Conservation (phyloP, 2,113 vertebrate genomes). For the Antigone vipio region DNA sequence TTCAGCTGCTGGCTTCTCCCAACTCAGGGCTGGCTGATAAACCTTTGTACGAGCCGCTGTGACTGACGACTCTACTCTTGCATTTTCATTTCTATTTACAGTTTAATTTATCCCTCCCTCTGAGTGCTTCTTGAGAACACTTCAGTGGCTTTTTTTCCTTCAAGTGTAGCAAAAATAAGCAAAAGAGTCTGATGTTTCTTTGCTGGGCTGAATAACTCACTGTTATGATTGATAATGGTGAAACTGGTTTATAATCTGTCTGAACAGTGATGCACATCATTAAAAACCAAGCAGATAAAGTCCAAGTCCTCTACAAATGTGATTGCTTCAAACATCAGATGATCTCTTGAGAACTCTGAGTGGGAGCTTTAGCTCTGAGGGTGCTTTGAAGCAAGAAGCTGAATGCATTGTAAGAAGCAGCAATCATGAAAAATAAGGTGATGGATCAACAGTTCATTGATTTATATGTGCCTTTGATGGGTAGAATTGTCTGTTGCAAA, state of each 20-base stretch:
- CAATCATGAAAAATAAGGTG: background rate
- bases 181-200: slow-evolving; percentile 28
- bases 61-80: background rate
- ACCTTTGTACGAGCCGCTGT: background rate
- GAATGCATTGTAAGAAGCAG: background rate
- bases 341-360: background rate
- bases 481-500: background rate
- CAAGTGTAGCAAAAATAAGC: slow-evolving; percentile 55
- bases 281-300: slow-evolving; percentile 7
- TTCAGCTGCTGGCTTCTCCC: background rate
- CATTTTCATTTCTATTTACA: slow-evolving; percentile 50
- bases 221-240: slow-evolving; percentile 45
- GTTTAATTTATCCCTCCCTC: slow-evolving; percentile 41
- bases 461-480: background rate
- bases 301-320: background rate
- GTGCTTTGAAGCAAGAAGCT: background rate
- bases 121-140: slow-evolving; percentile 39
- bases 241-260: slow-evolving; percentile 22
- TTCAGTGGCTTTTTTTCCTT: slow-evolving; percentile 51
- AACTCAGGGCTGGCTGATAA: background rate
- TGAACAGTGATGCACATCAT: background rate
- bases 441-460: slow-evolving; percentile 24
- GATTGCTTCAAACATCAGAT: background rate
- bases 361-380: background rate
- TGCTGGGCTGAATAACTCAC: slow-evolving; percentile 24